phyloP scores from a whole-genome alignment of 23 tunicate genomes.

The Diplosoma virens region DNA sequence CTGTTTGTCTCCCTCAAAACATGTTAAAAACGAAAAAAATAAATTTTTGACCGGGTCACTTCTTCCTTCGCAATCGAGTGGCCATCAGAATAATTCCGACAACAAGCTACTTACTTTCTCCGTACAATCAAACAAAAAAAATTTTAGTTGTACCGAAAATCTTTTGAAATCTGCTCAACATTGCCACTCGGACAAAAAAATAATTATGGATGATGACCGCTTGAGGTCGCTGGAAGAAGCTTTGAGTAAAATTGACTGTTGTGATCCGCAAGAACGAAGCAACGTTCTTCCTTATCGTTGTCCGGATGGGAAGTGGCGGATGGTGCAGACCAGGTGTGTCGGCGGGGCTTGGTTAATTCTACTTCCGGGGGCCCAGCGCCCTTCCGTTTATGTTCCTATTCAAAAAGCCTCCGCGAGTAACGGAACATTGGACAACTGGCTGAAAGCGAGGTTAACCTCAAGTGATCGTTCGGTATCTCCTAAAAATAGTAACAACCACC shows the following conservation, averaged over 20 bases:
- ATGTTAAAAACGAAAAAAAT: too few species aligned
- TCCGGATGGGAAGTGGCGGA: constrained; percentile 76
- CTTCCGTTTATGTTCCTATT: constrained; percentile 55
- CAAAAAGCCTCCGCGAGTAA: neutral
- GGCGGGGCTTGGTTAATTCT: constrained; percentile 83
- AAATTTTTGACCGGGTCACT: too few species aligned
- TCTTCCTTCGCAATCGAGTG: too few species aligned
- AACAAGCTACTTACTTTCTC: too few species aligned
- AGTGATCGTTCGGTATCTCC: too few species aligned
- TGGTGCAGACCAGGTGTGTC: constrained; percentile 69
- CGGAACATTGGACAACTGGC: constrained; percentile 27
- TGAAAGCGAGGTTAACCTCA: neutral
- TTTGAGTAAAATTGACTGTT: constrained; percentile 66
- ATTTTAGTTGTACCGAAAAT: too few species aligned
- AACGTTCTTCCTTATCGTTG: constrained; percentile 65
- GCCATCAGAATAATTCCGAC: too few species aligned
- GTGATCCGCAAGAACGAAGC: constrained; percentile 62
- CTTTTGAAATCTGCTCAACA: too few species aligned
- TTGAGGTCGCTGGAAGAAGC: constrained; percentile 70
- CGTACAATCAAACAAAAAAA: too few species aligned
- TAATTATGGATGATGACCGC: constrained; percentile 43
- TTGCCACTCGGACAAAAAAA: constrained; percentile 4
- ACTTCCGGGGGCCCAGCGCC: constrained; percentile 49
- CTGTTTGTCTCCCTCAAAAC: too few species aligned
- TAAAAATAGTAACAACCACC: too few species aligned